Percentiles rank a stretch among this genome's conserved stretches.
Evolutionary conservation across 2,888 invertebrate species (phyloP).

Genomic region (Brachypterus glaber): DNA sequence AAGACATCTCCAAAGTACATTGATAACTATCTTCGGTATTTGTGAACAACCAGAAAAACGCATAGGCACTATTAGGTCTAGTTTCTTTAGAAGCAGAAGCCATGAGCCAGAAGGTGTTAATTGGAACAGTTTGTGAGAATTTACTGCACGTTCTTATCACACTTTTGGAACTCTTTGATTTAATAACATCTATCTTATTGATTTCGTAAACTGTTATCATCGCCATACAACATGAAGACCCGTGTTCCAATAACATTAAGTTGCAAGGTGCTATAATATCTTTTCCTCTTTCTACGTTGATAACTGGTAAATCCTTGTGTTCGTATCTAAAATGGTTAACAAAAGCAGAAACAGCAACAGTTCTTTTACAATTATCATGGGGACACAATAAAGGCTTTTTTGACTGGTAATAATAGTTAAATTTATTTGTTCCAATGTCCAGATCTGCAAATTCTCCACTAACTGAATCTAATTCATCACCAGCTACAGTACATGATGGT

Average conservation of each 20-base stretch:
- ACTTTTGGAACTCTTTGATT: slow-evolving; percentile 25
- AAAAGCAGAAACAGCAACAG: slow-evolving; percentile 33
- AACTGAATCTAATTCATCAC: slow-evolving; percentile 2
- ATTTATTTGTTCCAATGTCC: slow-evolving; percentile 15
- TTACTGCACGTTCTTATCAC: slow-evolving; percentile 29
- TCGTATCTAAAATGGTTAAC: slow-evolving; percentile 35
- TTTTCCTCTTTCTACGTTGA: slow-evolving; percentile 26
- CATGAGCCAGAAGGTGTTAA: slow-evolving; percentile 38
- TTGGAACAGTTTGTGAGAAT: slow-evolving; percentile 28
- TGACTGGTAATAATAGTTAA: slow-evolving; percentile 6
- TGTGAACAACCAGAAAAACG: slow-evolving; percentile 34
- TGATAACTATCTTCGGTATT: slow-evolving; percentile 30
- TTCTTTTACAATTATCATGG: slow-evolving; percentile 33
- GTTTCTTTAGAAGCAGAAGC: slow-evolving; percentile 29
- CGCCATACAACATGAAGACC: slow-evolving; percentile 29
- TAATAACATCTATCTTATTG: slow-evolving; percentile 25
- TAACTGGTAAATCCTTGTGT: slow-evolving; percentile 31
- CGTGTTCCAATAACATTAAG: slow-evolving; percentile 27
- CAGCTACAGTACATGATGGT: too few relatives aligned
- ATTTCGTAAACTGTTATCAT: slow-evolving; percentile 32
- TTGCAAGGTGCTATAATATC: slow-evolving; percentile 20
- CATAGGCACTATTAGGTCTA: slow-evolving; percentile 22
- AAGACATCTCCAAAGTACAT: slow-evolving; percentile 34
- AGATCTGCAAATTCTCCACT: neutral
- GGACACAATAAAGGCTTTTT: slow-evolving; percentile 30